Base-by-base conservation (phyloP, 2,113 vertebrate species). In the Albula goreensis region DNA sequence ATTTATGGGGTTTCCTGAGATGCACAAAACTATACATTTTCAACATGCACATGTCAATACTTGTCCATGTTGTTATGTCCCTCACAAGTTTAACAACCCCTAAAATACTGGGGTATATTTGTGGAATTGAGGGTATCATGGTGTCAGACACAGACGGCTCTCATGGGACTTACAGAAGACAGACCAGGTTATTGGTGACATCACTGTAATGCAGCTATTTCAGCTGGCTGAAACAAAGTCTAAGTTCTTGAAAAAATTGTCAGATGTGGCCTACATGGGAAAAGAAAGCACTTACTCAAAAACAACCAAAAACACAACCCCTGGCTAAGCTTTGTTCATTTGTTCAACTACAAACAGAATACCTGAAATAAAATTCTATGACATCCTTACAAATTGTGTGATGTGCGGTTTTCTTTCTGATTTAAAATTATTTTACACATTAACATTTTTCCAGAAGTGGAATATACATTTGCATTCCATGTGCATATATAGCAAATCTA, bases 261-360 rank as follows among this genome's bases (percentile, higher is more conserved):
- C 6, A 2, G 7, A 22, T 17, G 50, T 12, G 50, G 15, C 22
- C 25, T 25, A 79, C 17, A 60, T 12, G 12, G 22, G 51, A 77
- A 49, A 84, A 1, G 51, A 79, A 50, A 60, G 13, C 52, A 50
- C 50, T 31, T 57, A 74, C 53, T 70, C 63, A 17, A 70, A 31
- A 79, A 2, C 6, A n/a, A 84, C 81, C 48, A 78, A 51, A 78
- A 84, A 52, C 50, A 52, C 66, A 52, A 52, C 83, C 31, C 82
- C 51, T 19, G 31, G 50, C 56, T 82, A 57, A 25, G 74, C 25
- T 52, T 87, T 63, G 66, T 87, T 25, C n/a, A 25, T 85, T 85
- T 85, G 74, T 81, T 77, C 50, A 78, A 84, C 53, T 63, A 83
- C 51, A 77, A 84, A 84, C 17, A 31, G 15, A 19, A 78, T 15